Base-by-base conservation (phyloP, 2,888 invertebrate species). In the Oscheius sp. region DNA sequence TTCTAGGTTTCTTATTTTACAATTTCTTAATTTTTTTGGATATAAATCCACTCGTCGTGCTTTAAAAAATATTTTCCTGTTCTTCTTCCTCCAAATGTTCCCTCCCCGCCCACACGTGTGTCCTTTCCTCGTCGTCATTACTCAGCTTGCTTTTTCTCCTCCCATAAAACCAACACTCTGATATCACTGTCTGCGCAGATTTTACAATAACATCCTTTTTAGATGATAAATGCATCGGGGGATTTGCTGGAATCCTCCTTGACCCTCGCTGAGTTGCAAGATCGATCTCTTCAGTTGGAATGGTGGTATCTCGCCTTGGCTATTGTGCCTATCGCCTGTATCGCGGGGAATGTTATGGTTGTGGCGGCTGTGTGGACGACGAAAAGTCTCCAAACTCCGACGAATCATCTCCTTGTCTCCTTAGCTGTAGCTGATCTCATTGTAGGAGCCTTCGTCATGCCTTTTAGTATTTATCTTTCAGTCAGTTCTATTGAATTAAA, bases 401-500 rank as follows among this genome's bases (percentile, higher is more conserved):
- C 85, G 8, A 80, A 80, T 62, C 77, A 79, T 61, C 68, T 80
- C 41, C 64, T 80, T 66, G 80, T 85, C n/a, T 80, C 80, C 20
- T 68, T 85, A 38, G 85, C 85, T 0, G 77, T 82, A 71, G 85
- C 85, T 54, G 85, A 85, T 69, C 70, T 85, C 59, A 75, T 85
- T 22, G 80, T 85, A 9, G 85, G 85, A 32, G 74, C 81, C 22
- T 75, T 80, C 63, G 83, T 85, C 17, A 83, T 85, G 82, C 85
- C 85, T 9, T 85, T 85, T 69, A 78, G 77, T 68, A 85, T 85
- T 54, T 85, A 85, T 70, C 67, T 84, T 38, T 82, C 85, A 33
- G 82, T 84, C 33, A 67, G 77, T 68, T 2, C n/a, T n/a, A 56
- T 54, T 32, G 30, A 54, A 14, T 26, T 1, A 28, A 14, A 8